Conservation (phyloP, 2,113 vertebrate species). For the Bungarus multicinctus region DNA sequence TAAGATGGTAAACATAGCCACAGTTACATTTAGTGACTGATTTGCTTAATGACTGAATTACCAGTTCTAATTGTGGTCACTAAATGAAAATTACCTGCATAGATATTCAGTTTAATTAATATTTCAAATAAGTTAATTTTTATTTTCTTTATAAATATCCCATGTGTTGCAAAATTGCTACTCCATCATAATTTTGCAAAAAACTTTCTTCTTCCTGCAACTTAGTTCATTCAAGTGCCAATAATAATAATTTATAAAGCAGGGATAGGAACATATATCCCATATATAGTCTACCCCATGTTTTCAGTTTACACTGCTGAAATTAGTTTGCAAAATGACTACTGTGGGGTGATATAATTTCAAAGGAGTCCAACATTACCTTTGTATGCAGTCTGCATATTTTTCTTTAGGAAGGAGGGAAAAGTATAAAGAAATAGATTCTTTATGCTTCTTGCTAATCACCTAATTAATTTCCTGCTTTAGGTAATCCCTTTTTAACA, state of each 20-base stretch:
- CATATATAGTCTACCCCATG: background rate
- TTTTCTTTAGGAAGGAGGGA: background rate
- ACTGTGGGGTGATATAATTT: background rate
- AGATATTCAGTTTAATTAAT: background rate
- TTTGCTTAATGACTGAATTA: background rate
- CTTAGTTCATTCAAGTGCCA: background rate
- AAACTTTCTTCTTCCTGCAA: background rate
- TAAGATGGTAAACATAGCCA: background rate
- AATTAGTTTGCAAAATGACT: background rate
- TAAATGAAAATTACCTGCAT: background rate
- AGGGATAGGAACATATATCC: background rate
- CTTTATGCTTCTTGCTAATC: slow-evolving; percentile 19
- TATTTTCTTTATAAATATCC: background rate
- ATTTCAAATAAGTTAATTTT: background rate
- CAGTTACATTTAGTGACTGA: background rate
- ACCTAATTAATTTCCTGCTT: slow-evolving; percentile 33
- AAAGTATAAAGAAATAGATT: background rate
- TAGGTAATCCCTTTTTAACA: slow-evolving; percentile 39
- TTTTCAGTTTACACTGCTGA: background rate
- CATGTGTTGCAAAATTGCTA: background rate
- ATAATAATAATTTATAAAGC: background rate
- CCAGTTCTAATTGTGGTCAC: background rate
- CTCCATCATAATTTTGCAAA: background rate
- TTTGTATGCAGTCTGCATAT: background rate
- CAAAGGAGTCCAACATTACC: background rate